Conservation (phyloP, 2,113 vertebrate genomes). For the Sinocyclocheilus maitianheensis region DNA sequence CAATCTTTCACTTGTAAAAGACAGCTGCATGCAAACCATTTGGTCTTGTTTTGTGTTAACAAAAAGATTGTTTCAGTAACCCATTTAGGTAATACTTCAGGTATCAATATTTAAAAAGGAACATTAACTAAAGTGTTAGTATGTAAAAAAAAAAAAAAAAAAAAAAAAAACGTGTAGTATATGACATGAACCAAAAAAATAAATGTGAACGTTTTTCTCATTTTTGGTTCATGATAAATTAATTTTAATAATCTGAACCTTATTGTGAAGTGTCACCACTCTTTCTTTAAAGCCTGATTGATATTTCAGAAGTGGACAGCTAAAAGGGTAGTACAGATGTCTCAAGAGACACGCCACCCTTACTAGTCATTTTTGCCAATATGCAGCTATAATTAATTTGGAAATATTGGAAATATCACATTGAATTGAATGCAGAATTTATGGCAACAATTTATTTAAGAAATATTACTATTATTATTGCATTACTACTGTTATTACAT, state of each 20-base stretch:
- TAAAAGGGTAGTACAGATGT: constrained; percentile 49
- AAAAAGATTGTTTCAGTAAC: not conserved
- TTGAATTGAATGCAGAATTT: not conserved
- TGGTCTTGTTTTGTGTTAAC: not conserved
- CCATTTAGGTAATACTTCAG: not conserved
- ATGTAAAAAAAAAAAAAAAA: not conserved
- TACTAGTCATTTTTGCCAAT: not conserved
- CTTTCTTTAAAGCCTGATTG: constrained; percentile 54
- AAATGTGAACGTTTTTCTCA: not conserved
- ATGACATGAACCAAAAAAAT: too few relatives aligned
- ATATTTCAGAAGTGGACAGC: constrained; percentile 41
- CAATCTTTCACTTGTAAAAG: not conserved
- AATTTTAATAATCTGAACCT: not conserved
- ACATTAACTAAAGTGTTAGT: not conserved
- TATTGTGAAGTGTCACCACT: not conserved
- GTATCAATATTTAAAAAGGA: too few relatives aligned
- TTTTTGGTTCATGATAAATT: not conserved
- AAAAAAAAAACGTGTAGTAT: too few relatives aligned
- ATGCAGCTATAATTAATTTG: not conserved
- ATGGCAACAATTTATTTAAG: not conserved
- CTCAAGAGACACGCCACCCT: not conserved
- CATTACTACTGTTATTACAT: too few relatives aligned
- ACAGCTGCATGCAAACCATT: not conserved
- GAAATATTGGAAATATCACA: not conserved
- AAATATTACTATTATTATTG: too few relatives aligned